A percentile compares a stretch with the other conserved stretches of the same genome.
These are phyloP conservation scores for Erithacus rubecula DNA, from an alignment of 2,797 vertebrate species.

Conservation along the genomic window DNA sequence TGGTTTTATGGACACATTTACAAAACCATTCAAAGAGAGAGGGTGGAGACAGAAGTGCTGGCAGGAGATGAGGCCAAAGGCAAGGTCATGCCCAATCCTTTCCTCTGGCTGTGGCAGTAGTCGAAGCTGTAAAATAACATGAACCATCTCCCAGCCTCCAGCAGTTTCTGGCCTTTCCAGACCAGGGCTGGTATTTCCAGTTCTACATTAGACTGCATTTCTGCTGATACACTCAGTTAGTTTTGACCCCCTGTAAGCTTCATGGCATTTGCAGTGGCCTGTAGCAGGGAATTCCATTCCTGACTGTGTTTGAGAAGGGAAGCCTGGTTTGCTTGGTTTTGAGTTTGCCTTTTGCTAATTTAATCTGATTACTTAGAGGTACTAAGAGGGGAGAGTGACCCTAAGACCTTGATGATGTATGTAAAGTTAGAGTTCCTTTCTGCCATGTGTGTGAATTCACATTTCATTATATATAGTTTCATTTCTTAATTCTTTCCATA, in stretches of 20 bases:
- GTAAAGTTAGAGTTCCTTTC: background rate
- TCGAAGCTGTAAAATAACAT: background rate
- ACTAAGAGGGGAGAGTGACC: background rate
- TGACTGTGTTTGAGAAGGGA: background rate
- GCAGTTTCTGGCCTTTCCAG: background rate
- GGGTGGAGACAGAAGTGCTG: rapidly evolving
- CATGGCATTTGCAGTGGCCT: background rate
- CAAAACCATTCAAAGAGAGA: background rate
- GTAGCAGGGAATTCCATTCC: background rate
- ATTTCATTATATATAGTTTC: background rate
- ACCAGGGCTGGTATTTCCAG: background rate
- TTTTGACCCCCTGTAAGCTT: background rate
- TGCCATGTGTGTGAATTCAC: background rate
- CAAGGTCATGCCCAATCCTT: background rate
- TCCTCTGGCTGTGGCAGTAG: background rate
- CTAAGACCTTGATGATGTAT: background rate
- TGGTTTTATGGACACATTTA: background rate
- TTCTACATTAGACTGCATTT: background rate
- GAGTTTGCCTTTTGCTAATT: background rate
- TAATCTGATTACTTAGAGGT: background rate
- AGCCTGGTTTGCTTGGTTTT: background rate
- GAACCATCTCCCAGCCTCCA: background rate
- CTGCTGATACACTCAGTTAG: background rate
- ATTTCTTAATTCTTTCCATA: background rate
- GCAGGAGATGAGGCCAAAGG: background rate